Conservation (phyloP, 2,888 invertebrate genomes). For the Parnassius glacialis region DNA sequence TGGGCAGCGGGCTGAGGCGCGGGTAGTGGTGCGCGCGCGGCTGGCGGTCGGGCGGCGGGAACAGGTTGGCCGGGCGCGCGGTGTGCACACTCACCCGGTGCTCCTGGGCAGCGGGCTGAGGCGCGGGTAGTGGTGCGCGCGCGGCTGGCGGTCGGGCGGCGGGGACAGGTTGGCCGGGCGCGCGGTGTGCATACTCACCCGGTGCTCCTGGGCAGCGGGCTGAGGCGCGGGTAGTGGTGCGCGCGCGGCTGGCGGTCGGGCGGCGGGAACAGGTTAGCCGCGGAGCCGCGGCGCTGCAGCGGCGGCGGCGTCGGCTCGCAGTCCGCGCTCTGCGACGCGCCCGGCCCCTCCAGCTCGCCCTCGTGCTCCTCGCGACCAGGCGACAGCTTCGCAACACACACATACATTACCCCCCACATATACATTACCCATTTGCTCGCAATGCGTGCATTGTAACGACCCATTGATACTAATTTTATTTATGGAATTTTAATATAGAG, state of each 20-base stretch:
- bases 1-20: too few species aligned
- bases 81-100: too few species aligned
- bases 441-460: too few species aligned
- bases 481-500: too few species aligned
- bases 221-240: constrained; percentile 85
- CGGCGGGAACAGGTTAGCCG: constrained; percentile 92
- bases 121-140: neutral
- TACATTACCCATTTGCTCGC: too few species aligned
- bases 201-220: constrained; percentile 88
- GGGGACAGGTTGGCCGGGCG: too few species aligned
- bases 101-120: neutral
- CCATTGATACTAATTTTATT: too few species aligned
- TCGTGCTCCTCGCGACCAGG: constrained; percentile 92
- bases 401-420: neutral
- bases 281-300: constrained; percentile 90
- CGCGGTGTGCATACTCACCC: constrained; percentile 42
- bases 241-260: constrained; percentile 76
- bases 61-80: too few species aligned
- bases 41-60: too few species aligned
- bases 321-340: constrained; percentile 94
- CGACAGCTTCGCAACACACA: constrained; percentile 82
- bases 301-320: constrained; percentile 95
- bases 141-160: neutral
- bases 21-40: too few species aligned
- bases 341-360: constrained; percentile 93